These are phyloP conservation scores for Leucoma salicis DNA, from an alignment of 2,888 invertebrate species.

Conservation along the genomic window DNA sequence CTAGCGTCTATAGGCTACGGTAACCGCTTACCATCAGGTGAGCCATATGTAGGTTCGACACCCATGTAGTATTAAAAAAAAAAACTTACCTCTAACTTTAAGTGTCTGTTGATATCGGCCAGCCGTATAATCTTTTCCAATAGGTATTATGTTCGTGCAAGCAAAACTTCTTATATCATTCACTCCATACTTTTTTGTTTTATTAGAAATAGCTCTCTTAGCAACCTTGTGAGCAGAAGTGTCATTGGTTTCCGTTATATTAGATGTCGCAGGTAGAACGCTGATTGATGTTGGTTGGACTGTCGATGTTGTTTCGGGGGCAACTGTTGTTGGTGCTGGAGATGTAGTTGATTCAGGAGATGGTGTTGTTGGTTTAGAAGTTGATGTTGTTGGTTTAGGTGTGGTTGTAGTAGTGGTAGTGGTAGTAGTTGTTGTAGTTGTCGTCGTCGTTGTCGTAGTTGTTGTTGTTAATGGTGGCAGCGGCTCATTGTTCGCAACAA, in stretches of 20 bases:
- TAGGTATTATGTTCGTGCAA: slow-evolving; percentile 81
- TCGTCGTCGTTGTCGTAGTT: slow-evolving; percentile 28
- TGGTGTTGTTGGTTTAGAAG: slow-evolving; percentile 39
- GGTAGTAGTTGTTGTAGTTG: slow-evolving; percentile 38
- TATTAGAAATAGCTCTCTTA: slow-evolving; percentile 47
- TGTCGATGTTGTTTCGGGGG: slow-evolving; percentile 39
- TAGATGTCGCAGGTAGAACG: slow-evolving; percentile 27
- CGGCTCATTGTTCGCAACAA: slow-evolving; percentile 86
- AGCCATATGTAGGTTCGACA: too few relatives aligned
- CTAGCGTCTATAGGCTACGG: too few relatives aligned
- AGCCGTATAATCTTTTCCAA: slow-evolving; percentile 85
- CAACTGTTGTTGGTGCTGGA: slow-evolving; percentile 30
- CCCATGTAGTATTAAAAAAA: too few relatives aligned
- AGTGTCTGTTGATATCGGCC: slow-evolving; percentile 87
- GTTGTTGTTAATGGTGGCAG: slow-evolving; percentile 68
- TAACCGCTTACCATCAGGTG: too few relatives aligned
- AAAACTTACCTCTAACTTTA: slow-evolving; percentile 84
- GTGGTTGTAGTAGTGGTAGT: slow-evolving; percentile 39
- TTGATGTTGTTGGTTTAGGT: slow-evolving; percentile 34
- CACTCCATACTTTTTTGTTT: slow-evolving; percentile 36
- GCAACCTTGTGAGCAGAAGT: slow-evolving; percentile 38
- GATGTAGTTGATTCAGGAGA: slow-evolving; percentile 36
- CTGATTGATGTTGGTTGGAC: slow-evolving; percentile 38
- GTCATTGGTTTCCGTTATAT: slow-evolving; percentile 14
- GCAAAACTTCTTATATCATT: slow-evolving; percentile 35